A percentile compares a stretch with the other conserved stretches of the same genome.
These are phyloP conservation scores for Conopomorpha cramerella DNA, from an alignment of 1,140 invertebrate species.

Conservation along the genomic window DNA sequence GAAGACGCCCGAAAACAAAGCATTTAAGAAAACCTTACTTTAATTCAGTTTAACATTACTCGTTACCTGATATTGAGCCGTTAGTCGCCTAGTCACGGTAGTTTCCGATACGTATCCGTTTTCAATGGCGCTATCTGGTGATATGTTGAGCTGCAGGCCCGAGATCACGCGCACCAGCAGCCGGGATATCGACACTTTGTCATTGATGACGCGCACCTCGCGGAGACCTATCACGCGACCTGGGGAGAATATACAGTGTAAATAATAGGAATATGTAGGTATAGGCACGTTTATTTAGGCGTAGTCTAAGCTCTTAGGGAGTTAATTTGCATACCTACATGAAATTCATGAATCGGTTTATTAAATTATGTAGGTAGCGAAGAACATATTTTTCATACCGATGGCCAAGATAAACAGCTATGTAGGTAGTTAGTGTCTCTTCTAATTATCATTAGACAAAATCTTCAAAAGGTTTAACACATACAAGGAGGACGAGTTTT, in stretches of 20 bases:
- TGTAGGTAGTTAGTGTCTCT: too few species aligned
- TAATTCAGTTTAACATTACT: too few species aligned
- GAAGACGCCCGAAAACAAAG: too few species aligned
- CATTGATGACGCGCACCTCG: conserved; percentile 89
- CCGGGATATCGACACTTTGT: conserved; percentile 83
- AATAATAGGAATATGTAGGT: neutral
- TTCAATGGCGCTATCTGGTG: conserved; percentile 80
- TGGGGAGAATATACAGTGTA: conserved; percentile 9
- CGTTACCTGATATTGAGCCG: conserved; percentile 95
- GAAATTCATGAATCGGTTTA: too few species aligned
- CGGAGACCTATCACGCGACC: conserved; percentile 88
- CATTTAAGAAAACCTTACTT: too few species aligned
- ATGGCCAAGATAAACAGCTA: too few species aligned
- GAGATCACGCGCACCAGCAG: conserved; percentile 88
- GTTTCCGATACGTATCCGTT: conserved; percentile 91
- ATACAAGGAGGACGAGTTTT: too few species aligned
- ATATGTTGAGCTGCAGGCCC: conserved; percentile 86
- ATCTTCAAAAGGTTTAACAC: too few species aligned
- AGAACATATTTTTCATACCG: too few species aligned
- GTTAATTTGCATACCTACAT: too few species aligned
- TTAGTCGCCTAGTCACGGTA: conserved; percentile 81
- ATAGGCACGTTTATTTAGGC: neutral
- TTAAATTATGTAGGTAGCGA: too few species aligned
- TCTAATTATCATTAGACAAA: too few species aligned
- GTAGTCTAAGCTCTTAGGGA: neutral